A percentile compares a stretch with the other conserved stretches of the same genome.
Evolutionary conservation across 2,113 vertebrate species (phyloP).

Genomic region (Suricata suricatta): DNA sequence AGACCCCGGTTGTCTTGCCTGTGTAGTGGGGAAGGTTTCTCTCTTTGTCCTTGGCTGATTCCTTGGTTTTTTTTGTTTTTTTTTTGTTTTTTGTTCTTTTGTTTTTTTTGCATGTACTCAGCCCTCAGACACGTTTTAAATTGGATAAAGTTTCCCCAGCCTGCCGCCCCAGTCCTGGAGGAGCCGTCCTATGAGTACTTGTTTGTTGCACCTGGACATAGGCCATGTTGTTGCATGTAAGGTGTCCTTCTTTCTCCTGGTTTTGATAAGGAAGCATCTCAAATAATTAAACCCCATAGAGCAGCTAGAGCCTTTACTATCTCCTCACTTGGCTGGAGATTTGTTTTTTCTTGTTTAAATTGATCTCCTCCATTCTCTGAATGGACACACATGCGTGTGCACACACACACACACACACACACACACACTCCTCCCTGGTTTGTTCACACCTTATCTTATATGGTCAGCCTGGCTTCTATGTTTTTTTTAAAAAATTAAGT

Average conservation of each 20-base stretch:
- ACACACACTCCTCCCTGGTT: neutral
- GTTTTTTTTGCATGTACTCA: neutral
- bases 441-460: neutral
- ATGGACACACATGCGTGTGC: too few species aligned
- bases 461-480: neutral
- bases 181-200: neutral
- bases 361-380: neutral
- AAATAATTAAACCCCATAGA: neutral
- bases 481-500: neutral
- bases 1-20: neutral
- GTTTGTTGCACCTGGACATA: neutral
- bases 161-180: neutral
- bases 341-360: neutral
- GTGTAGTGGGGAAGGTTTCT: neutral
- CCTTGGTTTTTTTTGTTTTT: neutral
- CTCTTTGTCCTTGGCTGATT: neutral
- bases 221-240: neutral
- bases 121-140: too few species aligned
- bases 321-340: neutral
- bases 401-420: too few species aligned
- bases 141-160: neutral
- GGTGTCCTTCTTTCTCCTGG: neutral
- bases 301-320: neutral
- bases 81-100: too few species aligned
- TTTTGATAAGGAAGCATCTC: neutral